A percentile compares a stretch with the other conserved stretches of the same genome.
Conservation (phyloP, 2,888 invertebrate species). For the Andrena dorsata region DNA sequence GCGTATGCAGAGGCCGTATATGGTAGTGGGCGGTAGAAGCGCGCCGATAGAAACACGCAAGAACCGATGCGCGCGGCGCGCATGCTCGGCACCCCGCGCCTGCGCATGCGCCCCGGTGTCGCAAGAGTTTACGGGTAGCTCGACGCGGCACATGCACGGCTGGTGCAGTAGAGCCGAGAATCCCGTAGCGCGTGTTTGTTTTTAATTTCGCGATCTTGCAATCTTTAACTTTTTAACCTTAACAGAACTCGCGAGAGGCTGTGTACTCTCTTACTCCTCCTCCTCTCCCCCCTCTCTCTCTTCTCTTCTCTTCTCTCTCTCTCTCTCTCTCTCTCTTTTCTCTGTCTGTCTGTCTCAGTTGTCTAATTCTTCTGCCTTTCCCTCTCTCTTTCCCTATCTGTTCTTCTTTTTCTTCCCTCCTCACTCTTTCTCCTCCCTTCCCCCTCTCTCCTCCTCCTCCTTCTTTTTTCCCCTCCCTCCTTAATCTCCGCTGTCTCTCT, state of each 20-base stretch:
- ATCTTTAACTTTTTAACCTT: slow-evolving; percentile 63
- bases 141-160: slow-evolving; percentile 73
- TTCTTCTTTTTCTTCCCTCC: slow-evolving; percentile 1
- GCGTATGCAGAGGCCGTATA: slow-evolving; percentile 81
- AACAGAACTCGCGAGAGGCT: slow-evolving; percentile 63
- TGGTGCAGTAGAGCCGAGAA: slow-evolving; percentile 81
- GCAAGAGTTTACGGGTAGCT: slow-evolving; percentile 28
- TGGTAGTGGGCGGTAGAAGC: slow-evolving; percentile 83
- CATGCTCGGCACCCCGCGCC: slow-evolving; percentile 45
- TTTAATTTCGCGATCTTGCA: slow-evolving; percentile 64
- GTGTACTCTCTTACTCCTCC: slow-evolving; percentile 34
- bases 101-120: slow-evolving; percentile 65
- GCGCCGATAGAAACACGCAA: slow-evolving; percentile 46
- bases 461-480: not conserved
- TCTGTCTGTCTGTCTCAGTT: slow-evolving; percentile 32
- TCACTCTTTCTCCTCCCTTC: slow-evolving; percentile 20
- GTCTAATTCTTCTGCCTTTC: slow-evolving; percentile 29
- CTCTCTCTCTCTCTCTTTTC: slow-evolving; percentile 14
- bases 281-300: slow-evolving; percentile 29
- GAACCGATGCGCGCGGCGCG: slow-evolving; percentile 39
- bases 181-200: slow-evolving; percentile 78
- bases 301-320: slow-evolving; percentile 5
- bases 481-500: slow-evolving; percentile 5
- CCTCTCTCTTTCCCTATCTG: slow-evolving; percentile 14
- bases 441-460: slow-evolving; percentile 1